Evolutionary conservation across 2,888 invertebrate genomes (phyloP), one percentile per base, ranked within the genome.

Genomic region (Chydorus sphaericus): DNA sequence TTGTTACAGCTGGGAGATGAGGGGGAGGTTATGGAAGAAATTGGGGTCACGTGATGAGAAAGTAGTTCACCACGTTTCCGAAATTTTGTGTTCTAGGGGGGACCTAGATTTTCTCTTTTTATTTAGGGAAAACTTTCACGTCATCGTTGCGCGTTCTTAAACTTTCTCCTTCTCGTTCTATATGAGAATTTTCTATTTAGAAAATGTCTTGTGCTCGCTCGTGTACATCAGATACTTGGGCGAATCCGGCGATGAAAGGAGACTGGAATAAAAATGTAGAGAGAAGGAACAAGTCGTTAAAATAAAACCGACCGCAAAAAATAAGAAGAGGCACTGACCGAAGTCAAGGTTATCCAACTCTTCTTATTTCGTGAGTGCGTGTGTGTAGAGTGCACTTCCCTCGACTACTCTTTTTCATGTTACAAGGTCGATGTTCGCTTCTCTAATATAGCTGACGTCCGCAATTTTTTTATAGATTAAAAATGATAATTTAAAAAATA

Each of bases 241-340:
- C 39, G 10, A 8, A 8, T 16, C 28, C 28, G 33, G 33, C 8
- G 14, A 14, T 33, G 33, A 14, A 33, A 33, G 33, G 33, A 33
- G 14, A 33, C 8, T 8, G 14, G 14, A 33, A 33, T 14, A 26
- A 44, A 44, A 23, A 44, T 2, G n/a, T 8, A 26, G n/a, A 3
- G 14, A 14, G 23, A 44, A 23, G 8, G 2, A 14, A 36, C 2
- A 36, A 5, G 1, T 36, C 8, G 44, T 44, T 44, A 44, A 23
- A 23, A 23, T 23, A 28, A 44, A 26, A 44, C 44, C 11, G 26
- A 44, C 26, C 23, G 44, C 44, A 44, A 44, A 44, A 18, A 44
- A 44, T 10, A 23, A 38, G 20, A 38, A 38, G 38, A 36, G 53
- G 37, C 53, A 53, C 37, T 53, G 53, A 53, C 53, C 53, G 53